These are phyloP conservation scores for Candoia aspera DNA, from an alignment of 2,113 vertebrate species.

Conservation along the genomic window DNA sequence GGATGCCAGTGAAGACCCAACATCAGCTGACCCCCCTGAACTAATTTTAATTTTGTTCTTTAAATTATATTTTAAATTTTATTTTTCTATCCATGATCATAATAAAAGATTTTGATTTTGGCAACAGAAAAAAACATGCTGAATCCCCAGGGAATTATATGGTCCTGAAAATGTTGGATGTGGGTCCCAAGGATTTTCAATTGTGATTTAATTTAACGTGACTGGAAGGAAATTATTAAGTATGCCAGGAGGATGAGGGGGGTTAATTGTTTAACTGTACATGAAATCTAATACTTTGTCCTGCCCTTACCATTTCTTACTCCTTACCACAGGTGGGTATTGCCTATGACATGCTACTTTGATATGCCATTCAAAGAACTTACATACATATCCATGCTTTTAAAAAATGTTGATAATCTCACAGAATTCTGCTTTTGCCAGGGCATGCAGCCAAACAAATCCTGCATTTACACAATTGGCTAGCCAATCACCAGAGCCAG, in stretches of 20 bases:
- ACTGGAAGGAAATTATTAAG: not conserved
- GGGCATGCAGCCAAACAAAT: too few relatives aligned
- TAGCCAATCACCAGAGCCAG: not conserved
- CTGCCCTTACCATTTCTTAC: not conserved
- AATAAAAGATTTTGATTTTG: not conserved
- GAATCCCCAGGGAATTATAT: not conserved
- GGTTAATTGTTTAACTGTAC: not conserved
- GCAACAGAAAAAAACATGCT: not conserved
- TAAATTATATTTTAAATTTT: not conserved
- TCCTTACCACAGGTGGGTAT: not conserved
- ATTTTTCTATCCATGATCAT: not conserved
- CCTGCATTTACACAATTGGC: too few relatives aligned
- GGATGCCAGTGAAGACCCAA: not conserved
- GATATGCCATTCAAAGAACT: not conserved
- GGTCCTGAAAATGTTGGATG: too few relatives aligned
- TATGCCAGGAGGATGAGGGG: not conserved
- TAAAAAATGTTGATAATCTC: too few relatives aligned
- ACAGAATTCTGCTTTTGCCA: too few relatives aligned
- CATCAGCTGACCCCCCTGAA: not conserved
- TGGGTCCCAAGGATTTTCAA: not conserved
- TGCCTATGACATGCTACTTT: not conserved
- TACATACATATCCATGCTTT: not conserved
- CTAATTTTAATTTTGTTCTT: not conserved
- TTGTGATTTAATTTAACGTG: not conserved
- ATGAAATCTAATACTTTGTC: not conserved